Base-by-base conservation (phyloP, 2,888 invertebrate genomes). In the Arrhopalites spinosus region DNA sequence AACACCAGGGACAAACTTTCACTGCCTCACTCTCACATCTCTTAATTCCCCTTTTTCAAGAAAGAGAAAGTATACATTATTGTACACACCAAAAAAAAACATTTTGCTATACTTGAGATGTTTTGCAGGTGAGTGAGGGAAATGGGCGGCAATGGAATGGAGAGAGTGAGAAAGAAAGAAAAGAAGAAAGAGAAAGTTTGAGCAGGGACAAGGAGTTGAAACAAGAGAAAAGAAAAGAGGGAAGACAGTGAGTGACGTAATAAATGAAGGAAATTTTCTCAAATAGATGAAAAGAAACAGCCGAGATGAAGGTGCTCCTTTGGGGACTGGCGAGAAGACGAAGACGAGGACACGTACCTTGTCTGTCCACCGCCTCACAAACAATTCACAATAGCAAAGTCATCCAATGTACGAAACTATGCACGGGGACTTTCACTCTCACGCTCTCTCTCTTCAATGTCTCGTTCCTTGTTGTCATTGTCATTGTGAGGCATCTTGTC, bases 231-330 rank as follows among this genome's bases (percentile, higher is more conserved):
- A 67, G 30, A 67, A 20, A 23, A 30, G 27, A 29, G 29, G 63
- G 27, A 17, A 63, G 29, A 25, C 59, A 36, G 36, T 36, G 17
- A 20, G 27, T 63, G 63, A 8, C 29, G 71, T 59, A 71, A 71
- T 71, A 71, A 71, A 71, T 71, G 71, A 56, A 43, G 61, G 61
- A 71, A 59, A 71, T 71, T 71, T 71, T 71, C 43, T 59, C 71
- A 59, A 71, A 71, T 71, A 53, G 71, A 59, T 36, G 59, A 71
- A 56, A 71, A 71, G 59, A 71, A 59, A n/a, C n/a, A n/a, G 71
- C 71, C 56, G 53, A 71, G 71, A 71, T 59, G 59, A 71, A 61
- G 71, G 27, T 25, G 11, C 59, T 71, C 71, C 71, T 53, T 59
- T 27, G 36, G 61, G 71, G 59, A 17, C 56, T 20, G 71, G 59